Conservation (phyloP, 2,797 vertebrate genomes). For the Xerus rutilus region DNA sequence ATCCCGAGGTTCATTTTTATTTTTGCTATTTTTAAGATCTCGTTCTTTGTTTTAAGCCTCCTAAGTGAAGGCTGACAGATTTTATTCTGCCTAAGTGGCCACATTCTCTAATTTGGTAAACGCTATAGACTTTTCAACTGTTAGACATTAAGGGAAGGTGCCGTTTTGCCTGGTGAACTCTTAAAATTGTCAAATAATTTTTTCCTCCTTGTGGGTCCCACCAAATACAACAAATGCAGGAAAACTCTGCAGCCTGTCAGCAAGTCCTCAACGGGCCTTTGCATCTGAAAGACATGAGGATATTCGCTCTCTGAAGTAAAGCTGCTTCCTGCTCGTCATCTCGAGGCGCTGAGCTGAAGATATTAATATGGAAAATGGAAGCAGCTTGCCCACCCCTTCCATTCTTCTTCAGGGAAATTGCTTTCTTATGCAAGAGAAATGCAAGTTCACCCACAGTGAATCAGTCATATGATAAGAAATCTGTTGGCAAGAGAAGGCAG, state of each 20-base stretch:
- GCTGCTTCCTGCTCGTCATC: slow-evolving; percentile 28
- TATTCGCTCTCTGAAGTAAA: slow-evolving; percentile 55
- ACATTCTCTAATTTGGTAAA: background rate
- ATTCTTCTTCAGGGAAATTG: slow-evolving; percentile 66
- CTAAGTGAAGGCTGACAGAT: background rate
- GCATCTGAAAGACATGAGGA: background rate
- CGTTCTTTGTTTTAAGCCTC: background rate
- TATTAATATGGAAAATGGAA: slow-evolving; percentile 67
- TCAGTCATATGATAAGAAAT: slow-evolving; percentile 77
- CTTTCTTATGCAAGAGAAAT: slow-evolving; percentile 78
- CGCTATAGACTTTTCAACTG: background rate
- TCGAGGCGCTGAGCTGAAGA: slow-evolving; percentile 70
- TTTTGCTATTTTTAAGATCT: slow-evolving; percentile 3
- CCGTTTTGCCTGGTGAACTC: background rate
- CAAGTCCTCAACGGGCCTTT: background rate
- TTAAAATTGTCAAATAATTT: background rate
- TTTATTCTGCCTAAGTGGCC: background rate
- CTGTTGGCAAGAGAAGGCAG: slow-evolving; percentile 31
- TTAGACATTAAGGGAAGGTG: background rate
- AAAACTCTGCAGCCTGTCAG: slow-evolving; percentile 55
- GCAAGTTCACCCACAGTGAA: slow-evolving; percentile 52
- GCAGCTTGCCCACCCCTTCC: background rate
- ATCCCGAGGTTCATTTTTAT: background rate
- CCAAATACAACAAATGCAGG: slow-evolving; percentile 44
- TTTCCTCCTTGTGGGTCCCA: background rate